Evolutionary conservation across 2,113 vertebrate genomes (phyloP), one percentile per base, ranked within the genome.

Genomic region (Fregata magnificens): DNA sequence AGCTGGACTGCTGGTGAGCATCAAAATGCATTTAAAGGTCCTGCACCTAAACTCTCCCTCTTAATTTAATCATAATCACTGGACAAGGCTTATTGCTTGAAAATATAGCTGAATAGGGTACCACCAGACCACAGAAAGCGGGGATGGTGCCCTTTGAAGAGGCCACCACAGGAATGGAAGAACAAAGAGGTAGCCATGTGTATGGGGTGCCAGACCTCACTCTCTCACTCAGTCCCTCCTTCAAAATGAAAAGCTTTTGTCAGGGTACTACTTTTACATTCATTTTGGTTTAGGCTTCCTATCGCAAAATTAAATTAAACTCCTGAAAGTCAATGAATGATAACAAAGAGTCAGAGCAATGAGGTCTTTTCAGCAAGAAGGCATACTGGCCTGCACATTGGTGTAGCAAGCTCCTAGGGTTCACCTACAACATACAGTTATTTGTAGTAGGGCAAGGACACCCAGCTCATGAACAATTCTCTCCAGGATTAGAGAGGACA

Each of bases 101-200:
- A 50, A 66, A 32, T 3, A 12, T 5, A 56, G 47, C 28, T 14
- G 26, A 61, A 36, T 5, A 16, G 49, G 42, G 56, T 34, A 32
- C 24, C 66, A 16, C 5, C 28, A 44, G 38, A 32, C 8, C 10
- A 7, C 32, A 45, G 3, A 1, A 34, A 18, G 45, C 3, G 22
- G 20, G 44, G 38, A 18, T 24, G 44, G 34, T 34, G 17, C 22
- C 53, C 28, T 36, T 12, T 10, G 17, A 40, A 42, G n/a, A 42
- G 36, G 49, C 42, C 21, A 49, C 26, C 61, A 15, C 36, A 21
- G 31, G 59, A 66, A 45, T 2, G 22, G 22, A 18, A 36, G 36
- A 59, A 34, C 7, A 12, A 34, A 12, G 50, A 49, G 34, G n/a
- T 1, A 29, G 16, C 24, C 19, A 16, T 4, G 0, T 2, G 36